These are phyloP conservation scores for Philopotamus ludificatus DNA, from an alignment of 1,140 invertebrate species.

Conservation along the genomic window DNA sequence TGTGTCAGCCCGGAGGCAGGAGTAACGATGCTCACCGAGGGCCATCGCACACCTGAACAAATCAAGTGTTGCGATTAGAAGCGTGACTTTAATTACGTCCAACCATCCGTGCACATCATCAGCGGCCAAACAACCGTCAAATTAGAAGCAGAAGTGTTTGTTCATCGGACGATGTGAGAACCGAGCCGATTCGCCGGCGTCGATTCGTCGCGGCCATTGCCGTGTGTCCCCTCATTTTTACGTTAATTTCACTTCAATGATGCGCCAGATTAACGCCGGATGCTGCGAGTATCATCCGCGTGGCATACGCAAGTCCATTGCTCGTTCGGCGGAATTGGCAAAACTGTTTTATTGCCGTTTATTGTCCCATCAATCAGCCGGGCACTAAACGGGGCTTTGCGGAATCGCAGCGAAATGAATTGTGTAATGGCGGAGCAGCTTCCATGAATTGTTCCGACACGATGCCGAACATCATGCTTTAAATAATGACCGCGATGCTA, in stretches of 20 bases:
- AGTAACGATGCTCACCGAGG: not conserved
- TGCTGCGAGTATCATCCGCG: not conserved
- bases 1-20: not conserved
- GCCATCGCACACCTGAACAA: not conserved
- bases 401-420: slow-evolving; percentile 5
- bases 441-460: slow-evolving; percentile 7
- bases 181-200: not conserved
- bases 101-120: slow-evolving; percentile 20
- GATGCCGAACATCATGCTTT: slow-evolving; percentile 13
- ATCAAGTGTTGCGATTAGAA: not conserved
- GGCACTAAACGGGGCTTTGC: too few species aligned
- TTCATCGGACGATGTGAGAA: slow-evolving; percentile 34
- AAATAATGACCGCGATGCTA: slow-evolving; percentile 15
- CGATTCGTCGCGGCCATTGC: not conserved
- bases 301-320: not conserved
- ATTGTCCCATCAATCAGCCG: not conserved
- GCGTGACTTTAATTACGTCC: slow-evolving; percentile 31
- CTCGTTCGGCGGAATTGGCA: not conserved
- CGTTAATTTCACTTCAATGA: not conserved
- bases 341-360: not conserved
- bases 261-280: not conserved
- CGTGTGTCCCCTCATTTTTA: not conserved
- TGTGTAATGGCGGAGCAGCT: slow-evolving; percentile 15
- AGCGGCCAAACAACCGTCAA: slow-evolving; percentile 29
- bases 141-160: slow-evolving; percentile 30